Conservation (phyloP, 2,888 invertebrate genomes). For the Spicauda simplicius region DNA sequence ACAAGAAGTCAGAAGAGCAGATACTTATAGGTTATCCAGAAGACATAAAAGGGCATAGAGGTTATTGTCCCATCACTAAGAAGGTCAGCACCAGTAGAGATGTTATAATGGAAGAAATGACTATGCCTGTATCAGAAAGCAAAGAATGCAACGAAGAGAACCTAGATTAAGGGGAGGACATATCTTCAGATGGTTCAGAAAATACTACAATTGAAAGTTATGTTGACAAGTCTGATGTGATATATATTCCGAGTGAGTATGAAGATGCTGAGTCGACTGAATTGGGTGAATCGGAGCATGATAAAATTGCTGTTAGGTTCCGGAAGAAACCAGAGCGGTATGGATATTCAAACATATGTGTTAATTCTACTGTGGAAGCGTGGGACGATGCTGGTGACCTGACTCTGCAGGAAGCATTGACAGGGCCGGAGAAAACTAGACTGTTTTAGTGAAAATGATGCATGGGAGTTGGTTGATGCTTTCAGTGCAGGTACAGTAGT, state of each 20-base stretch:
- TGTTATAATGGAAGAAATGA: slow-evolving; percentile 40
- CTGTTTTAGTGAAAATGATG: too few species aligned
- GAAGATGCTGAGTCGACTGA: slow-evolving; percentile 9
- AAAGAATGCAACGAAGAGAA: slow-evolving; percentile 1
- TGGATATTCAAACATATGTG: slow-evolving; percentile 41
- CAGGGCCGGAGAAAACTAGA: too few species aligned
- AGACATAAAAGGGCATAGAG: slow-evolving; percentile 46
- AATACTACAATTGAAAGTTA: too few species aligned
- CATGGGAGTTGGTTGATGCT: too few species aligned
- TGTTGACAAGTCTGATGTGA: slow-evolving; percentile 7
- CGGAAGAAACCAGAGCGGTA: slow-evolving; percentile 12
- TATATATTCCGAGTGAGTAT: slow-evolving; percentile 11
- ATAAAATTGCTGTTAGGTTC: not conserved
- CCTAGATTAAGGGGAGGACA: slow-evolving; percentile 14
- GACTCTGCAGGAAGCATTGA: too few species aligned
- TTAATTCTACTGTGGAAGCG: not conserved
- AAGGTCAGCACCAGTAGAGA: slow-evolving; percentile 38
- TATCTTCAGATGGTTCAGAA: slow-evolving; percentile 5
- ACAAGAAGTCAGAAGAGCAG: too few species aligned
- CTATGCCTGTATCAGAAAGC: slow-evolving; percentile 1
- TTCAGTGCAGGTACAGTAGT: too few species aligned
- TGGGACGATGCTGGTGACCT: too few species aligned
- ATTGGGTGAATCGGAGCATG: slow-evolving; percentile 6
- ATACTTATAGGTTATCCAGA: too few species aligned
- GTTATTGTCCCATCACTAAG: slow-evolving; percentile 38